These are phyloP conservation scores for Pachyrhynchus sulphureomaculatus DNA, from an alignment of 1,140 invertebrate species.

Conservation along the genomic window DNA sequence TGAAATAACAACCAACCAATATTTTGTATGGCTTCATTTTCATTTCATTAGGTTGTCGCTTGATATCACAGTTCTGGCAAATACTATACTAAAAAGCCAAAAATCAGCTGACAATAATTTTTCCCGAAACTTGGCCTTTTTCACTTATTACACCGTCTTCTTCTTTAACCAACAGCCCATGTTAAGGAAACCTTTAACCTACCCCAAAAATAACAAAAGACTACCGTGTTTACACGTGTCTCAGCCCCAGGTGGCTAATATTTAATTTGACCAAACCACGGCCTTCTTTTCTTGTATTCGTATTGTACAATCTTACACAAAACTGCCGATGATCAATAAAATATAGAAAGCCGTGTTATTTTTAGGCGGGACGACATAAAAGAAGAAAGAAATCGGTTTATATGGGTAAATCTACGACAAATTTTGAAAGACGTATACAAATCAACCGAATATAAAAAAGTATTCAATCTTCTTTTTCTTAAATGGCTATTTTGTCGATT, in stretches of 20 bases:
- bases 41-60: too few species aligned
- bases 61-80: too few species aligned
- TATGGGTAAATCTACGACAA: not conserved
- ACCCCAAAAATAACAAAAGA: conserved; percentile 12
- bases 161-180: not conserved
- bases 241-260: conserved; percentile 26
- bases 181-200: not conserved
- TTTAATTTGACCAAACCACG: conserved; percentile 19
- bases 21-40: too few species aligned
- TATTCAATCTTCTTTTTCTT: too few species aligned
- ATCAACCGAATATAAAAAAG: too few species aligned
- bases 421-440: too few species aligned
- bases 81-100: too few species aligned
- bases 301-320: conserved; percentile 16
- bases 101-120: too few species aligned
- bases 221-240: conserved; percentile 29
- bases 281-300: not conserved
- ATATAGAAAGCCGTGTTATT: conserved; percentile 17
- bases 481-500: too few species aligned
- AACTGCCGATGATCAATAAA: conserved; percentile 13
- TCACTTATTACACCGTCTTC: not conserved
- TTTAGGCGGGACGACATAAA: conserved; percentile 5
- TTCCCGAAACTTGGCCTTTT: too few species aligned
- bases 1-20: too few species aligned
- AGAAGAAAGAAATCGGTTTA: not conserved